These are phyloP conservation scores for Cottus gobio DNA, from an alignment of 2,113 vertebrate species.

Conservation along the genomic window DNA sequence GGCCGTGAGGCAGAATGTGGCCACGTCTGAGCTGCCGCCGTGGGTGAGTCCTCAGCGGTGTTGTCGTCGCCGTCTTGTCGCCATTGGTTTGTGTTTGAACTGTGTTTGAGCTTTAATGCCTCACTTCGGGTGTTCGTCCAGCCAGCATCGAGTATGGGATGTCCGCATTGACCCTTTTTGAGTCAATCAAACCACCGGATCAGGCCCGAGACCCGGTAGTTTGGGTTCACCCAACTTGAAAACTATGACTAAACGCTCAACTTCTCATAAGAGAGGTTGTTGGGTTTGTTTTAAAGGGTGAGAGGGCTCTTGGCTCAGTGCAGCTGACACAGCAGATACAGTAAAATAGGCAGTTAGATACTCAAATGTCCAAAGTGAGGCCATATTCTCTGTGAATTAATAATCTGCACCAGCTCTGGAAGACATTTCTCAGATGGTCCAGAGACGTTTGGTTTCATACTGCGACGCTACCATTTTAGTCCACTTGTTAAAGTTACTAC, in stretches of 20 bases:
- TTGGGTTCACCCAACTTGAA: background rate
- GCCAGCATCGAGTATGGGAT: background rate
- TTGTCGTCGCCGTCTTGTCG: background rate
- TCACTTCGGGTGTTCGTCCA: background rate
- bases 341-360: background rate
- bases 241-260: background rate
- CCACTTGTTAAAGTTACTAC: background rate
- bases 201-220: background rate
- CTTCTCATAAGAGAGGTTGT: background rate
- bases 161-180: background rate
- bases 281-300: background rate
- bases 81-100: background rate
- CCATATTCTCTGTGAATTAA: background rate
- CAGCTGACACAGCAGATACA: background rate
- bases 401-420: background rate
- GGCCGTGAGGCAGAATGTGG: slow-evolving; percentile 79
- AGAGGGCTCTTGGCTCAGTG: too few species aligned
- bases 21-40: slow-evolving; percentile 89
- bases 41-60: slow-evolving; percentile 86
- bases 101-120: background rate
- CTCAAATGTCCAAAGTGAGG: background rate
- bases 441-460: background rate
- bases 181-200: background rate
- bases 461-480: background rate
- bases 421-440: background rate